Conservation (phyloP, 2,113 vertebrate species). For the Rissa tridactyla region DNA sequence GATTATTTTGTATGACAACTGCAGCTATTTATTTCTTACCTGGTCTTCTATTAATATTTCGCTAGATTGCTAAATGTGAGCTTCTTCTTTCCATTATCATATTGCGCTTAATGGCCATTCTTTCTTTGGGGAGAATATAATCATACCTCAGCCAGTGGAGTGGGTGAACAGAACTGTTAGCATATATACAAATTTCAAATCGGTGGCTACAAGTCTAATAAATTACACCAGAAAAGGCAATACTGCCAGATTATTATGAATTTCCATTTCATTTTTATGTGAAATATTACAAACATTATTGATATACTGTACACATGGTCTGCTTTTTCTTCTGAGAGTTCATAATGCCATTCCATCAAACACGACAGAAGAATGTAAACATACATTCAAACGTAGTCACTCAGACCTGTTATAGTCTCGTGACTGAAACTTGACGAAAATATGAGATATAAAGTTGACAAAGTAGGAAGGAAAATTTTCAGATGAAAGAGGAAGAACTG, state of each 20-base stretch:
- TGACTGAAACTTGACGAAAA: neutral
- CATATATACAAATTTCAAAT: neutral
- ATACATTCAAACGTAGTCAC: neutral
- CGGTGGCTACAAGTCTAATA: neutral
- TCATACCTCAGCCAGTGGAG: neutral
- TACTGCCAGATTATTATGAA: neutral
- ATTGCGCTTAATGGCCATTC: neutral
- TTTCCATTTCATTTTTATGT: neutral
- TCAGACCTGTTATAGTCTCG: neutral
- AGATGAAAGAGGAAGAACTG: neutral
- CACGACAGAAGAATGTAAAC: neutral
- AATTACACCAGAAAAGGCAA: neutral
- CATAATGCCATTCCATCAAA: neutral
- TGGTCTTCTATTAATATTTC: neutral
- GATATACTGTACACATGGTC: neutral
- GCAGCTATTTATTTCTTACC: neutral
- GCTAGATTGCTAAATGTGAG: neutral
- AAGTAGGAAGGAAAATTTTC: slow-evolving; percentile 10
- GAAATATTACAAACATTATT: neutral
- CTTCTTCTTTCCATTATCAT: neutral
- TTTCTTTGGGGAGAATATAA: neutral
- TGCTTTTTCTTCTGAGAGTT: neutral
- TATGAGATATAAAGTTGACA: neutral
- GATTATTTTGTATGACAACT: neutral
- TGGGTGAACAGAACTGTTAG: neutral